A percentile compares a stretch with the other conserved stretches of the same genome.
These are phyloP conservation scores for Oceanites oceanicus DNA, from an alignment of 2,113 vertebrate genomes.

Conservation along the genomic window DNA sequence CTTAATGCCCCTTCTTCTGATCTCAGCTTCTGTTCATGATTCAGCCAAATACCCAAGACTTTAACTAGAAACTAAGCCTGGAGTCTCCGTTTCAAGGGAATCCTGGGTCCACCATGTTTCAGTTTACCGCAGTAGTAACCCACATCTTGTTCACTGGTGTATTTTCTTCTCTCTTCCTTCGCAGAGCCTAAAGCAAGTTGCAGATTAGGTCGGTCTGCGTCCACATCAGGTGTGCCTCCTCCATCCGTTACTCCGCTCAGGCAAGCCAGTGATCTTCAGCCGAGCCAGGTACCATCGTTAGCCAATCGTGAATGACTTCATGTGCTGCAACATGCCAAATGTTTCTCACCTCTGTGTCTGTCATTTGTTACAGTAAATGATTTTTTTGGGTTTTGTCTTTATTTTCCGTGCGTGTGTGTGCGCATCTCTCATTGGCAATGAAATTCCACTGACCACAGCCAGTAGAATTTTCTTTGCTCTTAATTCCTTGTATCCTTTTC, in stretches of 20 bases:
- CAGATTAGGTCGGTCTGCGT: constrained; percentile 90
- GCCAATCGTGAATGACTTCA: constrained; percentile 81
- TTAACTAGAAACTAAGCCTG: not conserved
- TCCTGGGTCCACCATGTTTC: not conserved
- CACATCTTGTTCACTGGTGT: not conserved
- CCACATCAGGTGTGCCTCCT: constrained; percentile 91
- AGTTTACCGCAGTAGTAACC: not conserved
- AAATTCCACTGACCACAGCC: constrained; percentile 40
- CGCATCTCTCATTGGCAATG: constrained; percentile 58
- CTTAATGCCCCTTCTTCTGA: not conserved
- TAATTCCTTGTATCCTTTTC: constrained; percentile 71
- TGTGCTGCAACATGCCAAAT: constrained; percentile 81
- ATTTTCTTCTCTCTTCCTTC: not conserved
- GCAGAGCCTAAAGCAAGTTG: constrained; percentile 85
- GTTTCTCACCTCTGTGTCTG: constrained; percentile 79
- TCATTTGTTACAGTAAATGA: constrained; percentile 73
- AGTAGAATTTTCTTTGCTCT: constrained; percentile 70
- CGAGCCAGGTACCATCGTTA: constrained; percentile 91
- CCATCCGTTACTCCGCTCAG: constrained; percentile 82
- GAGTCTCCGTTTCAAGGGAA: not conserved
- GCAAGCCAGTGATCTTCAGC: constrained; percentile 83
- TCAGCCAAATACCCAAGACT: not conserved
- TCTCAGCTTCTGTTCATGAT: not conserved
- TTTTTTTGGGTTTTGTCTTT: constrained; percentile 52
- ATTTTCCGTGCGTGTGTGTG: constrained; percentile 43